A percentile compares a stretch with the other conserved stretches of the same genome.
These are phyloP conservation scores for Papilio aristodemus DNA, from an alignment of 1,140 invertebrate species.

Conservation along the genomic window DNA sequence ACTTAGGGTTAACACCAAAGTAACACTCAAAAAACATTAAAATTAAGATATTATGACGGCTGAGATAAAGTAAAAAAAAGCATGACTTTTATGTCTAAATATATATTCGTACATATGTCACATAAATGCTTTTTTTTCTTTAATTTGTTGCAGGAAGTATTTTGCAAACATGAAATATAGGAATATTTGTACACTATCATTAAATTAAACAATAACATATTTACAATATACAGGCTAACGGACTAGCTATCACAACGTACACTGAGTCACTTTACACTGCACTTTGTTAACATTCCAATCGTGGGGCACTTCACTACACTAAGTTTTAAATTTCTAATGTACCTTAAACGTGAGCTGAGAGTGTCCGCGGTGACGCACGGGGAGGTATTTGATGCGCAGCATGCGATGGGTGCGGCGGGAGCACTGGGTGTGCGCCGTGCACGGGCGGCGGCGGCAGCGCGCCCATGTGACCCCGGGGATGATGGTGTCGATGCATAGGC, in stretches of 20 bases:
- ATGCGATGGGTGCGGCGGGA: constrained; percentile 68
- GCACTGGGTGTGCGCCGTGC: constrained; percentile 69
- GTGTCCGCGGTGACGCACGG: constrained; percentile 68
- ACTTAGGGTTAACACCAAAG: constrained; percentile 49
- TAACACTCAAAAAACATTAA: constrained; percentile 25
- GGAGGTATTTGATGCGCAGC: constrained; percentile 61
- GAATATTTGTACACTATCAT: constrained; percentile 39
- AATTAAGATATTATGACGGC: constrained; percentile 1
- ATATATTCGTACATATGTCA: neutral
- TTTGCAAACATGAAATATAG: constrained; percentile 17
- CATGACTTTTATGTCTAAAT: neutral
- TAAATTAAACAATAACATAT: constrained; percentile 43
- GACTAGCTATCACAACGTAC: constrained; percentile 77
- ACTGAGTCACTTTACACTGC: constrained; percentile 49
- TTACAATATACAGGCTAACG: constrained; percentile 70
- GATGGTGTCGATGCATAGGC: constrained; percentile 74
- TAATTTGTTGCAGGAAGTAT: constrained; percentile 3
- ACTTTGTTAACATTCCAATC: constrained; percentile 24
- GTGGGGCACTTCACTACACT: constrained; percentile 50
- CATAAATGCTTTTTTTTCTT: constrained; percentile 18
- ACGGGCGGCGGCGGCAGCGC: constrained; percentile 72
- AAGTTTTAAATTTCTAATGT: constrained; percentile 42
- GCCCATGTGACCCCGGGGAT: constrained; percentile 71
- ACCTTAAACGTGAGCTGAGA: constrained; percentile 73
- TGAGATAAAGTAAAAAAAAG: constrained; percentile 17